Percentiles rank a stretch among this genome's conserved stretches.
These are phyloP conservation scores for Centruroides vittatus DNA, from an alignment of 1,140 invertebrate species.

Conservation along the genomic window DNA sequence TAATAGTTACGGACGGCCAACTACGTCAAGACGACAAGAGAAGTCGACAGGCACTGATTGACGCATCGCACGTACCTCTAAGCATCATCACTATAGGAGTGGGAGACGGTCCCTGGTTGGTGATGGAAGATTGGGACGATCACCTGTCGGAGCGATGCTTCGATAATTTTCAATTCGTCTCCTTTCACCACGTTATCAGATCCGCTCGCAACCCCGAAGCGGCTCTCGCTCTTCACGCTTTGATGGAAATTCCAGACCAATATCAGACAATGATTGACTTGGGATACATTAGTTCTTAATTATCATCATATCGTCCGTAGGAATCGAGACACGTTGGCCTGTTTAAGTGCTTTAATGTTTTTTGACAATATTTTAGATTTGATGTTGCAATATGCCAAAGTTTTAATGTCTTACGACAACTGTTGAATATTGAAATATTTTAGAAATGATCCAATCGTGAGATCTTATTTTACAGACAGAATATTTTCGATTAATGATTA, in stretches of 20 bases:
- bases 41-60: constrained; percentile 32
- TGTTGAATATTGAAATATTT: no score
- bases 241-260: constrained; percentile 16
- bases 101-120: constrained; percentile 42
- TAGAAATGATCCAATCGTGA: no score
- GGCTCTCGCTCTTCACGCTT: constrained; percentile 10
- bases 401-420: no score
- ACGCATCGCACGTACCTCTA: constrained; percentile 36
- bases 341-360: no score
- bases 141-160: constrained; percentile 35
- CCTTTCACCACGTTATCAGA: constrained; percentile 28
- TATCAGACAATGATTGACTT: constrained; percentile 10
- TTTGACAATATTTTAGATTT: no score
- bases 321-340: no score
- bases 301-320: no score
- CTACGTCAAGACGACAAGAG: constrained; percentile 32
- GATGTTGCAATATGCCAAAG: no score
- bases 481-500: no score
- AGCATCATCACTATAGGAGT: constrained; percentile 42
- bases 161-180: constrained; percentile 43
- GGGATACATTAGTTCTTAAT: neutral
- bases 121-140: constrained; percentile 39
- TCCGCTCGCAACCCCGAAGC: constrained; percentile 10
- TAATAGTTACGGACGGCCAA: constrained; percentile 39
- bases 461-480: no score